Evolutionary conservation across 2,113 vertebrate species (phyloP), one percentile per base, ranked within the genome.

Genomic region (Oophaga pumilio): DNA sequence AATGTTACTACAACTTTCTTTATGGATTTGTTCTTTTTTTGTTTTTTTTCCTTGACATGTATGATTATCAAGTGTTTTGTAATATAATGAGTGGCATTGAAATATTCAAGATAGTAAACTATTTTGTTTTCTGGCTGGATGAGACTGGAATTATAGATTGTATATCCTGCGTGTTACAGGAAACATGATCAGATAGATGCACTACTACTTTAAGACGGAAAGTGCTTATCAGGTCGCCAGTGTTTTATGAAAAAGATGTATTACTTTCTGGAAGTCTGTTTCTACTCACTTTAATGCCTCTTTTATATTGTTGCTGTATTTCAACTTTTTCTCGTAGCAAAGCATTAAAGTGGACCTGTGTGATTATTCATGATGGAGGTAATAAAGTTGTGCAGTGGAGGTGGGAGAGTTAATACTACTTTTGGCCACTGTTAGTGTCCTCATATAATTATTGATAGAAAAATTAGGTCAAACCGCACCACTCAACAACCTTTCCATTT

Each of bases 21-120:
- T 43, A 43, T 43, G 33, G 33, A 5, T 43, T 43, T 43, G 33
- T 43, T 33, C 4, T 33, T 49, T 49, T 74, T 85, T 14, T 57
- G 33, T 60, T 59, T 62, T 43, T 85, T 76, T 53, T 76, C 52
- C n/a, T 73, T 33, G 18, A 57, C 28, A 33, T 57, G 33, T 26
- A 85, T 85, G 52, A 56, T 28, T 84, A 84, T 60, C 60, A n/a
- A 26, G 56, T 80, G 28, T 85, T 64, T 77, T 76, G 13, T 26
- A 73, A 73, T 78, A 26, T 12, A 78, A 78, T 66, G 59, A 86
- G 69, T 53, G 68, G 62, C 62, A 82, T 50, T 64, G 81, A 52
- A 26, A 82, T 83, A 52, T 83, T 83, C 81, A 83, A 26, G 77
- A 80, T 80, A 80, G 77, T 80, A 80, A 59, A 68, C 81, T n/a